Evolutionary conservation across 2,113 vertebrate species (phyloP), one percentile per base, ranked within the genome.

Genomic region (Pipra filicauda): DNA sequence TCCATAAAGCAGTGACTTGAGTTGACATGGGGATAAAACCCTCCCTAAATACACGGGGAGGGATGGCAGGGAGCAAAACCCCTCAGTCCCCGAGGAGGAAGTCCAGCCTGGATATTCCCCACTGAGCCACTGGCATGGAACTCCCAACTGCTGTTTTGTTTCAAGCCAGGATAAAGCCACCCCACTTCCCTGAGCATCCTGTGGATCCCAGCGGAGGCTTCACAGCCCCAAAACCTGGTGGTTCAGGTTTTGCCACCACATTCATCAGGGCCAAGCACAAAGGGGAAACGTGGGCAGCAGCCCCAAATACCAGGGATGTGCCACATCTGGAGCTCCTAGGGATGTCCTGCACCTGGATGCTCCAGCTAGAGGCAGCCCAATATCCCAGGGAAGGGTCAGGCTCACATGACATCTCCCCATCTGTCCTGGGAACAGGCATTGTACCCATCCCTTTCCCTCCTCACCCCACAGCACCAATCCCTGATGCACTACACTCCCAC

Each of bases 211-310:
- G 46, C 26, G 2, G 2, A 66, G 41, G 27, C 27, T 54, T 64
- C 66, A 44, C 5, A 82, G 33, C 23, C 65, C 51, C 70, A 39
- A 33, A 61, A 57, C 21, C 41, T 27, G 22, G 30, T 39, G 41
- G 18, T 8, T 41, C 61, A 27, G 51, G 3, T 39, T 91, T 44
- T 62, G 31, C 35, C 35, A 7, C 14, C 27, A 5, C 16, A 43
- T 24, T 27, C n/a, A 27, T 6, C 11, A 5, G 43, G 28, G 31
- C 31, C 49, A 13, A 72, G 31, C 5, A 1, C 41, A 8, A 49
- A 61, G 9, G n/a, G n/a, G 10, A 52, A 55, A 65, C 4, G 5
- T 1, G 0, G 35, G 11, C 0, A 0, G 15, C 0, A 0, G 49
- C 27, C 8, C 49, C 41, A 75, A 23, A 85, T 5, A 3, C 5